phyloP scores from a whole-genome alignment of 2,888 invertebrate genomes.

The Polymixis flavicincta region DNA sequence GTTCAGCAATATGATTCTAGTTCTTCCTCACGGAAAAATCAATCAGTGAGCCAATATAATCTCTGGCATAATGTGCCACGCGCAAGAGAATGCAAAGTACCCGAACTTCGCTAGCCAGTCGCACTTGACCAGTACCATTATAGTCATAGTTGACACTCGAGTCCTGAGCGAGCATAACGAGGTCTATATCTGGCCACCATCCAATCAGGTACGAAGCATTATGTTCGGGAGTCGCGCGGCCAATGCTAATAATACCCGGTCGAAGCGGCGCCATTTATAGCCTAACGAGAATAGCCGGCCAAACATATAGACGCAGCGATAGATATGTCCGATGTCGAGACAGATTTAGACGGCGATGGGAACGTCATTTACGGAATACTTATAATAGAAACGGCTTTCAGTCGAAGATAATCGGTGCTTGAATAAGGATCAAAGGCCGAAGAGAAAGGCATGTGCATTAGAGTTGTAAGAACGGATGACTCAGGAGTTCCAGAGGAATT shows the following conservation, averaged over 20 bases:
- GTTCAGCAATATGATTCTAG: background rate
- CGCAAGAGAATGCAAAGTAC: constrained; percentile 13
- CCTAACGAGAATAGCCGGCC: constrained; percentile 84
- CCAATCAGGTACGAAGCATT: constrained; percentile 87
- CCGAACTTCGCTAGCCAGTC: constrained; percentile 25
- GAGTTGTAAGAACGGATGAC: constrained; percentile 20
- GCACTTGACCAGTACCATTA: constrained; percentile 57
- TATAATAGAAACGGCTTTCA: constrained; percentile 59
- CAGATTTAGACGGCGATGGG: constrained; percentile 73
- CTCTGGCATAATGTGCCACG: constrained; percentile 16
- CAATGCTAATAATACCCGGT: constrained; percentile 85
- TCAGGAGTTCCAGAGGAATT: constrained; percentile 2
- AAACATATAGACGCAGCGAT: constrained; percentile 78
- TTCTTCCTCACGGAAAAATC: constrained; percentile 46
- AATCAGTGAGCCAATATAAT: constrained; percentile 46
- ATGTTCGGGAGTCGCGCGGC: constrained; percentile 80
- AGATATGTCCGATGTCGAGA: constrained; percentile 68
- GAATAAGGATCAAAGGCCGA: constrained; percentile 53
- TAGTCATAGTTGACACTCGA: constrained; percentile 66
- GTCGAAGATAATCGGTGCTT: constrained; percentile 41
- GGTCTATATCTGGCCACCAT: constrained; percentile 80
- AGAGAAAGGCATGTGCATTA: constrained; percentile 21
- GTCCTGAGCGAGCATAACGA: constrained; percentile 73
- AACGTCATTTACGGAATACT: constrained; percentile 72
- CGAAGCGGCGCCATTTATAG: constrained; percentile 85